Percentiles rank a stretch among this genome's conserved stretches.
phyloP scores from a whole-genome alignment of 2,888 invertebrate genomes.

The Chloromyia formosa region DNA sequence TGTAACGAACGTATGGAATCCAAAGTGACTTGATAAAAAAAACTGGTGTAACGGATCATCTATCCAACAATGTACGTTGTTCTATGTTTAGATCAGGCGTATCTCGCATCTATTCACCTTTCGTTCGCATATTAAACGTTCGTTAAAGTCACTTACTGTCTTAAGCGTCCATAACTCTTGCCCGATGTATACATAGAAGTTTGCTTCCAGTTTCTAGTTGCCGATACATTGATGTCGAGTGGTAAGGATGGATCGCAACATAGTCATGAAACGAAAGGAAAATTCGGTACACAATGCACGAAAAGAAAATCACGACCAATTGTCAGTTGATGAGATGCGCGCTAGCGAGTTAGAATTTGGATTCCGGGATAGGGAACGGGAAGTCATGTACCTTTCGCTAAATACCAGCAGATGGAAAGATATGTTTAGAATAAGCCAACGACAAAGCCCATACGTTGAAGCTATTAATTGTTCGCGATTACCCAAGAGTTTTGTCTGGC shows the following conservation, averaged over 20 bases:
- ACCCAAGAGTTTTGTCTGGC: neutral
- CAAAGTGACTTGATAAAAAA: no score
- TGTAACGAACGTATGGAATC: no score
- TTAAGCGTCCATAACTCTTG: slow-evolving; percentile 35
- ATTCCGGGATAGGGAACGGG: slow-evolving; percentile 22
- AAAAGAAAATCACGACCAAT: slow-evolving; percentile 43
- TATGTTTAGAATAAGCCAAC: neutral
- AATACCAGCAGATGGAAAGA: neutral
- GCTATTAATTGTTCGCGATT: slow-evolving; percentile 24
- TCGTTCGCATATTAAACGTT: slow-evolving; percentile 38
- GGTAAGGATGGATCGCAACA: neutral
- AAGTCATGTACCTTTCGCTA: slow-evolving; percentile 21
- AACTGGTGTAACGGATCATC: no score
- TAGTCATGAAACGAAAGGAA: slow-evolving; percentile 44
- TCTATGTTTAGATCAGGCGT: slow-evolving; percentile 21
- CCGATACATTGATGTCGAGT: neutral
- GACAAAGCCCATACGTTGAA: neutral
- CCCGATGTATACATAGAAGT: slow-evolving; percentile 2
- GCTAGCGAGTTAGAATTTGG: neutral
- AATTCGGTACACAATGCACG: slow-evolving; percentile 41
- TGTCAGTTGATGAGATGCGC: neutral
- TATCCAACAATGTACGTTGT: neutral
- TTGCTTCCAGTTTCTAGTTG: slow-evolving; percentile 30
- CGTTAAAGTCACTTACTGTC: slow-evolving; percentile 41
- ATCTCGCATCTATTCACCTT: slow-evolving; percentile 38